These are phyloP conservation scores for Halesus radiatus DNA, from an alignment of 1,140 invertebrate genomes.

Conservation along the genomic window DNA sequence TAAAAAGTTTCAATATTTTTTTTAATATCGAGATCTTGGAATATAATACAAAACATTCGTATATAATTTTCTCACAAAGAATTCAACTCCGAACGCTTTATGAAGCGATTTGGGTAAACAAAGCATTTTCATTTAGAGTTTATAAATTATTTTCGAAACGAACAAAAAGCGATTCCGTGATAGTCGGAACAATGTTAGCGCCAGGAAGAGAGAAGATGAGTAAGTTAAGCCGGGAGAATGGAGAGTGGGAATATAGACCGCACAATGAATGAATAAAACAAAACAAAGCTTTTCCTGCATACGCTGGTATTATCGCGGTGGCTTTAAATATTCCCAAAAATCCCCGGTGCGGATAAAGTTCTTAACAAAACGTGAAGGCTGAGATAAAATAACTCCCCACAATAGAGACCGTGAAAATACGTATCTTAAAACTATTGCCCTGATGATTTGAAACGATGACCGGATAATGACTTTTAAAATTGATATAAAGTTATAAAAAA, in stretches of 20 bases:
- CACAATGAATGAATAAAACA: constrained; percentile 26
- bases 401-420: too few species aligned
- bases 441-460: too few species aligned
- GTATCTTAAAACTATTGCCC: too few species aligned
- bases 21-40: background rate
- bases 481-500: too few species aligned
- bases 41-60: background rate
- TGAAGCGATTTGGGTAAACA: background rate
- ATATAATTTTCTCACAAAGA: background rate
- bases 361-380: background rate
- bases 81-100: too few species aligned
- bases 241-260: constrained; percentile 27
- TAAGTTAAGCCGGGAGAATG: too few species aligned
- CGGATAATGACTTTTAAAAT: too few species aligned
- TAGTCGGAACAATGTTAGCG: constrained; percentile 5
- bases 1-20: too few species aligned
- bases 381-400: too few species aligned
- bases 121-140: constrained; percentile 20
- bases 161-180: constrained; percentile 26
- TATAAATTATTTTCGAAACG: constrained; percentile 21
- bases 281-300: constrained; percentile 26
- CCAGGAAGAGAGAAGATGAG: constrained; percentile 13
- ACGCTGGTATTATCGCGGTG: constrained; percentile 21
- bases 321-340: constrained; percentile 8
- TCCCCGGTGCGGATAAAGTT: background rate